Conservation (phyloP, 2,797 vertebrate genomes). For the Rhinella marina region DNA sequence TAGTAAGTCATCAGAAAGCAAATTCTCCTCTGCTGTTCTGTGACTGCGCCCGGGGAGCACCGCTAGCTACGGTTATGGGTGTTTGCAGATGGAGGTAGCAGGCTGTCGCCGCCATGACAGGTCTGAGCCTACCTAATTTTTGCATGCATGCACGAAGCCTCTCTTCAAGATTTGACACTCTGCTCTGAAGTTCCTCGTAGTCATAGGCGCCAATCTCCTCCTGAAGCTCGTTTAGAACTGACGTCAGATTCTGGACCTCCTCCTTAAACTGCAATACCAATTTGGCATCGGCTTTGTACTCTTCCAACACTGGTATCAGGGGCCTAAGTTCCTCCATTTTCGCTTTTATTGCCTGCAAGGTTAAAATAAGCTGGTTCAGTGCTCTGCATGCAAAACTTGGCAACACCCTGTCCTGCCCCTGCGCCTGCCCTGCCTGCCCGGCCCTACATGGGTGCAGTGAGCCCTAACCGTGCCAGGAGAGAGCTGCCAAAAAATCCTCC, state of each 20-base stretch:
- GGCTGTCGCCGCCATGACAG: slow-evolving; percentile 68
- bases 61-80: slow-evolving; percentile 44
- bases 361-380: slow-evolving; percentile 99
- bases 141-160: slow-evolving; percentile 99
- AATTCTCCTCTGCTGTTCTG: not conserved
- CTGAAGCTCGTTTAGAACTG: slow-evolving; percentile 97
- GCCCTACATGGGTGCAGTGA: slow-evolving; percentile 70
- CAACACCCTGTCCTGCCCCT: slow-evolving; percentile 75
- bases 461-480: slow-evolving; percentile 69
- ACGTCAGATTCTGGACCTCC: slow-evolving; percentile 99
- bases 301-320: slow-evolving; percentile 99
- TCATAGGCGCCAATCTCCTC: slow-evolving; percentile 99
- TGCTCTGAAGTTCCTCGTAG: slow-evolving; percentile 98
- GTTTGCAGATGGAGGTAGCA: slow-evolving; percentile 49
- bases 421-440: not conserved
- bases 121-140: slow-evolving; percentile 98
- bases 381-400: slow-evolving; percentile 84
- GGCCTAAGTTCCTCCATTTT: slow-evolving; percentile 99
- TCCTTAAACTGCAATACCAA: slow-evolving; percentile 99
- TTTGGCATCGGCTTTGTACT: slow-evolving; percentile 99
- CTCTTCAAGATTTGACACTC: slow-evolving; percentile 99
- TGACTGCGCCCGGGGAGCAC: not conserved
- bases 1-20: not conserved
- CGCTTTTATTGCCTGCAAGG: slow-evolving; percentile 98
- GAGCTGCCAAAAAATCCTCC: slow-evolving; percentile 87